Evolutionary conservation across 2,888 invertebrate genomes (phyloP).

Genomic region (Uloborus plumipes): DNA sequence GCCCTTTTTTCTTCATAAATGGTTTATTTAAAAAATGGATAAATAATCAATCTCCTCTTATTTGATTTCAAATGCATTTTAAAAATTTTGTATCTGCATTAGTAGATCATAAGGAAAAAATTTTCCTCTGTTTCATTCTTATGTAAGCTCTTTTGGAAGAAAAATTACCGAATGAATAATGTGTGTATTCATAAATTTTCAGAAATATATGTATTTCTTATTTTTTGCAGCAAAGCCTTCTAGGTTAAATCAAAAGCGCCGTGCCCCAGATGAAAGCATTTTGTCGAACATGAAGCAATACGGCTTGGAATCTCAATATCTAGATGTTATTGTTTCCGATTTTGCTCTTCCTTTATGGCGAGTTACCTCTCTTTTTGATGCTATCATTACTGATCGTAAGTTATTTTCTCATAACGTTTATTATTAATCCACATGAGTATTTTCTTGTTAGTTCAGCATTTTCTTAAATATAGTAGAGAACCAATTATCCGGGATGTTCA

Average conservation of each 20-base stretch:
- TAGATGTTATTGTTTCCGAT: constrained; percentile 93
- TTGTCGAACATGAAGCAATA: constrained; percentile 91
- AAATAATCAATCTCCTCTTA: too few relatives aligned
- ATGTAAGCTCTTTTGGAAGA: background rate
- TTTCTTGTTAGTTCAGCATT: too few relatives aligned
- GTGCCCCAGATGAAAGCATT: constrained; percentile 84
- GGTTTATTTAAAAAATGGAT: too few relatives aligned
- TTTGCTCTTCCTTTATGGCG: constrained; percentile 88
- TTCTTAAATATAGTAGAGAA: too few relatives aligned
- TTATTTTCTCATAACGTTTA: background rate
- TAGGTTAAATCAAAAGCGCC: constrained; percentile 73
- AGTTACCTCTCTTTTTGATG: constrained; percentile 81
- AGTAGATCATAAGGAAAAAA: too few relatives aligned
- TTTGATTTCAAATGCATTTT: too few relatives aligned
- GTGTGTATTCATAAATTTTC: background rate
- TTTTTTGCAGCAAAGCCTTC: constrained; percentile 72
- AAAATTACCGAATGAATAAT: background rate
- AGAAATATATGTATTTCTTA: background rate
- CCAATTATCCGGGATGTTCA: too few relatives aligned
- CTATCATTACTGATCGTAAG: constrained; percentile 96
- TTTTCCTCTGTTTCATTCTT: background rate
- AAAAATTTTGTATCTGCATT: too few relatives aligned
- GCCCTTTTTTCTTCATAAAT: too few relatives aligned
- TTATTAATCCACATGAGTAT: too few relatives aligned
- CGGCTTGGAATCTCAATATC: constrained; percentile 79